phyloP scores from a whole-genome alignment of 2,888 invertebrate species.

The Digitonthophagus gazella region DNA sequence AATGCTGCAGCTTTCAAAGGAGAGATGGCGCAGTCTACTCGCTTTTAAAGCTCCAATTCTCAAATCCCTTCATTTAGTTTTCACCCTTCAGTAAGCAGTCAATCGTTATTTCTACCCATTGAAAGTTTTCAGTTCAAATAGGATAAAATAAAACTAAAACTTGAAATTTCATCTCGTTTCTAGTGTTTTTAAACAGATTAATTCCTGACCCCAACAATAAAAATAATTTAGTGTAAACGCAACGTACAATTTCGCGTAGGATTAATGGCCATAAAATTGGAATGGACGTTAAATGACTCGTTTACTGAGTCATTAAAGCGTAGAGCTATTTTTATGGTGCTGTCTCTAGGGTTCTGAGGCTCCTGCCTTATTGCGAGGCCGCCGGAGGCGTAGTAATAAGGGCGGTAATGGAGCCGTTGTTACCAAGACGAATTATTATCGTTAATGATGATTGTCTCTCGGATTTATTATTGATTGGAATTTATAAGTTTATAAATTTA shows the following conservation, averaged over 20 bases:
- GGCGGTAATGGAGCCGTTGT: no score
- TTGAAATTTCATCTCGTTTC: background rate
- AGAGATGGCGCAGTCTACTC: background rate
- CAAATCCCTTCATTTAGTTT: no score
- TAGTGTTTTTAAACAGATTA: background rate
- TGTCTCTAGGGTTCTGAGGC: background rate
- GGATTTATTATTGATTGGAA: no score
- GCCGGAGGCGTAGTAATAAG: background rate
- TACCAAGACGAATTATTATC: no score
- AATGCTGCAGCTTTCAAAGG: background rate
- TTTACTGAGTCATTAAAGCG: background rate
- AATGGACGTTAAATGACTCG: background rate
- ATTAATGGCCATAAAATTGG: background rate
- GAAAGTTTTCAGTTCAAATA: no score
- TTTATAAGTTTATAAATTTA: no score
- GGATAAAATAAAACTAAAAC: no score
- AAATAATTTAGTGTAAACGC: background rate
- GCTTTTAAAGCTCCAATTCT: no score
- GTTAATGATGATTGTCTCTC: no score
- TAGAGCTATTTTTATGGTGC: background rate
- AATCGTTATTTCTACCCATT: no score
- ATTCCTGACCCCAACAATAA: background rate
- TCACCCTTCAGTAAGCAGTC: no score
- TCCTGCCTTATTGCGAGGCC: background rate
- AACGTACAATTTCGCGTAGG: background rate